Percentiles rank a stretch among this genome's conserved stretches.
phyloP scores from a whole-genome alignment of 2,113 vertebrate species.

The Shinisaurus crocodilurus region DNA sequence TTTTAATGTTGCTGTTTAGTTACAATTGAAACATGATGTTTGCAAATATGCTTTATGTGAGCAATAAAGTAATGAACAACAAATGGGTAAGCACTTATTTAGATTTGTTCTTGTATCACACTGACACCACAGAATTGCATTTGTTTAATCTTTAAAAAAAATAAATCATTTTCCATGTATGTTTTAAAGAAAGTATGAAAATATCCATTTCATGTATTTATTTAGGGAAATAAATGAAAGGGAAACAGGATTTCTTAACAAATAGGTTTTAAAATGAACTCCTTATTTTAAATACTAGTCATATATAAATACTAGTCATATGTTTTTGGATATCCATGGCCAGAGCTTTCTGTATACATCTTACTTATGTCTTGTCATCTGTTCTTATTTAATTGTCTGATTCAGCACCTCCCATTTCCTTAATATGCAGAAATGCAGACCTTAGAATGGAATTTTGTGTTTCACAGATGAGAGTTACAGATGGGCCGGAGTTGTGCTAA shows the following conservation, averaged over 20 bases:
- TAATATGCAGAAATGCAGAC: slow-evolving; percentile 41
- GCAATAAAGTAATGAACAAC: neutral
- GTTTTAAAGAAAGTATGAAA: slow-evolving; percentile 34
- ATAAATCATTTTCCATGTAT: neutral
- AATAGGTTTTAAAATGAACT: neutral
- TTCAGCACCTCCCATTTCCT: slow-evolving; percentile 41
- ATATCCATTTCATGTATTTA: slow-evolving; percentile 30
- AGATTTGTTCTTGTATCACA: neutral
- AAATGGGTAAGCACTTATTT: neutral
- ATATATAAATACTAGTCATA: neutral
- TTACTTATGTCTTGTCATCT: slow-evolving; percentile 53
- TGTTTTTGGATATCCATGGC: slow-evolving; percentile 36
- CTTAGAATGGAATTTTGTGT: slow-evolving; percentile 36
- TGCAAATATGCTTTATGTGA: neutral
- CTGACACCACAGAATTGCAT: slow-evolving; percentile 9
- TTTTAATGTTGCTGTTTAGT: neutral
- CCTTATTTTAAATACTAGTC: slow-evolving; percentile 40
- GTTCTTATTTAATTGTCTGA: slow-evolving; percentile 59
- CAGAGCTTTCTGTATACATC: neutral
- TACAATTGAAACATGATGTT: neutral
- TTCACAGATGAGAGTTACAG: slow-evolving; percentile 18
- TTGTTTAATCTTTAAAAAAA: neutral
- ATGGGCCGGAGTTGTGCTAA: slow-evolving; percentile 36
- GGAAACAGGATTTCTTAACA: slow-evolving; percentile 21
- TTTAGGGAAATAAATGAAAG: neutral